Evolutionary conservation across 2,888 invertebrate species (phyloP).

Genomic region (Chrysolina haemoptera): DNA sequence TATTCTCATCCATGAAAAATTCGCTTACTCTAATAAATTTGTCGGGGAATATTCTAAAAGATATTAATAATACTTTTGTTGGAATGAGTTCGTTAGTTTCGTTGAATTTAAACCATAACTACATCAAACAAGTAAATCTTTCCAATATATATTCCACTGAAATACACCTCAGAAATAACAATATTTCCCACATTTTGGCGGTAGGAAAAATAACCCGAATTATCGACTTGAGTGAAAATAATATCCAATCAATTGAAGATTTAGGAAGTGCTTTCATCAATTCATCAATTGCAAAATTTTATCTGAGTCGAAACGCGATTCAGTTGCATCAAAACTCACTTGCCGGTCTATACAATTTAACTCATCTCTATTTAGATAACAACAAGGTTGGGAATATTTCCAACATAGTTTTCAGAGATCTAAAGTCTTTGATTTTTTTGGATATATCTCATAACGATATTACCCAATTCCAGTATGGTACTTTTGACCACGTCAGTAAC

Average conservation of each 20-base stretch:
- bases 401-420: conserved; percentile 5
- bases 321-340: conserved; percentile 5
- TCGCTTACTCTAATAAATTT: background rate
- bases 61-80: conserved; percentile 7
- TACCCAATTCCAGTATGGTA: conserved; percentile 5
- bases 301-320: background rate
- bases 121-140: background rate
- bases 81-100: background rate
- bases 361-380: conserved; percentile 19
- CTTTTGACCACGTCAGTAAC: conserved; percentile 9
- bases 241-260: background rate
- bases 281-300: background rate
- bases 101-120: background rate
- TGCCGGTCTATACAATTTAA: background rate
- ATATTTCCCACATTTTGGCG: background rate
- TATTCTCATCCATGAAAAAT: background rate
- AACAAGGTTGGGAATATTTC: background rate
- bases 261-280: conserved; percentile 3
- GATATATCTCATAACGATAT: conserved; percentile 28
- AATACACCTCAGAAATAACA: conserved; percentile 9
- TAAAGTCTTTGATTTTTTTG: conserved; percentile 21
- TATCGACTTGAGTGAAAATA: background rate
- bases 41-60: background rate
- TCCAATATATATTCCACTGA: background rate
- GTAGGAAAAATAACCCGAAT: background rate